phyloP scores from a whole-genome alignment of 1,140 invertebrate species.

The Littorina saxatilis region DNA sequence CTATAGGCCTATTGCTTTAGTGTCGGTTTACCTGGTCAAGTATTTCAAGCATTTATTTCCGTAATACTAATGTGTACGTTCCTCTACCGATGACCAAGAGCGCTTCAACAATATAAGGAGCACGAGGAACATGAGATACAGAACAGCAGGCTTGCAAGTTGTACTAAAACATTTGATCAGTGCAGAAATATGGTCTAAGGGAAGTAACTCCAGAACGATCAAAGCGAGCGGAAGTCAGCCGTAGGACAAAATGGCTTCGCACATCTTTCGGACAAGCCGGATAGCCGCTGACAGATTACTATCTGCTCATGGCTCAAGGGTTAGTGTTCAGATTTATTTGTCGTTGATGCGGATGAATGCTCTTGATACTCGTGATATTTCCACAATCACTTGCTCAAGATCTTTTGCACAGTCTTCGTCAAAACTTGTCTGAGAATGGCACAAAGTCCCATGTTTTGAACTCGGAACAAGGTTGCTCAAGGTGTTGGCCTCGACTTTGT shows the following conservation, averaged over 20 bases:
- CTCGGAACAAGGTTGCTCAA: constrained; percentile 8
- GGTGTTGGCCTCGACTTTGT: not conserved
- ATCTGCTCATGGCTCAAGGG: constrained; percentile 29
- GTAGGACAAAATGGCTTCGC: constrained; percentile 41
- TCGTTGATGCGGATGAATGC: not conserved
- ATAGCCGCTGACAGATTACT: constrained; percentile 31
- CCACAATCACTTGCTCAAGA: not conserved
- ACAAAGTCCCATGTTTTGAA: not conserved
- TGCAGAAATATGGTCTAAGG: constrained; percentile 12
- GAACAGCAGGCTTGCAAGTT: too few relatives aligned
- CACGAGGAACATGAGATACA: too few relatives aligned
- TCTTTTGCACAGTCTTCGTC: too few relatives aligned
- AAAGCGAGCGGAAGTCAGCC: constrained; percentile 1
- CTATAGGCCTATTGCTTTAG: too few relatives aligned
- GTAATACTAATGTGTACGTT: too few relatives aligned
- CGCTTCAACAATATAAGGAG: too few relatives aligned
- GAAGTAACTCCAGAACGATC: constrained; percentile 28
- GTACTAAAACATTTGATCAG: too few relatives aligned
- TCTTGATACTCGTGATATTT: too few relatives aligned
- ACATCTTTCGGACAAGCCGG: constrained; percentile 41
- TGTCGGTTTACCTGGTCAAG: too few relatives aligned
- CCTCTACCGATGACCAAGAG: too few relatives aligned
- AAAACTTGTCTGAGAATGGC: too few relatives aligned
- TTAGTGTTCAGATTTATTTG: not conserved
- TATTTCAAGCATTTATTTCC: too few relatives aligned